A percentile compares a stretch with the other conserved stretches of the same genome.
Evolutionary conservation across 92 coral and sea anemone species (phyloP).

Genomic region (Chrysogorgia sp.): DNA sequence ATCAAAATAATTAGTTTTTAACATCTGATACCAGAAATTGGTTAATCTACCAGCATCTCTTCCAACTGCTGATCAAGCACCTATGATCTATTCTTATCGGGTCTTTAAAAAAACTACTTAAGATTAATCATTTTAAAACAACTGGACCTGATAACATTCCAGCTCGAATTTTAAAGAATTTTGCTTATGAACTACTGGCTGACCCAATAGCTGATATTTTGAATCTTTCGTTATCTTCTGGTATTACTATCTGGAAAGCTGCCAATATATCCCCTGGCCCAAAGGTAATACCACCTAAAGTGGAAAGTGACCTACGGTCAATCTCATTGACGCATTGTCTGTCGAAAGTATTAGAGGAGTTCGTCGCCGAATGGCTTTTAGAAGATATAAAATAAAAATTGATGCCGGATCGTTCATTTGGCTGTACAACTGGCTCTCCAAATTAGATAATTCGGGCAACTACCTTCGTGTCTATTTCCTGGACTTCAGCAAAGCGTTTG

Average conservation of each 20-base stretch:
- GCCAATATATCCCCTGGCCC: constrained; percentile 4
- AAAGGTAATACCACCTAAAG: neutral
- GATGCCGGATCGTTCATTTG: constrained; percentile 29
- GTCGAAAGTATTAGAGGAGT: constrained; percentile 36
- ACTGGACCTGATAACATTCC: constrained; percentile 10
- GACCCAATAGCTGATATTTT: constrained; percentile 14
- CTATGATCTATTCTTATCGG: neutral
- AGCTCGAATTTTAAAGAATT: neutral
- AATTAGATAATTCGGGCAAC: constrained; percentile 23
- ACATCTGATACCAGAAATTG: neutral
- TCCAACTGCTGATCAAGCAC: constrained; percentile 12
- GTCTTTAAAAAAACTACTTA: neutral
- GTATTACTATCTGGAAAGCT: constrained; percentile 20
- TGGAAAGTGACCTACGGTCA: constrained; percentile 28
- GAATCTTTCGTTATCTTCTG: neutral
- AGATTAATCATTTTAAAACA: neutral
- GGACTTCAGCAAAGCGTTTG: neutral
- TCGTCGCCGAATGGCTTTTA: constrained; percentile 41
- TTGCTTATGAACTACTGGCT: constrained; percentile 19
- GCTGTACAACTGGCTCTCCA: constrained; percentile 36
- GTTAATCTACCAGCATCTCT: constrained; percentile 17
- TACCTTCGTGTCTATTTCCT: constrained; percentile 26
- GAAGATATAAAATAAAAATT: constrained; percentile 27
- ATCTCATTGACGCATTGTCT: too few species aligned
- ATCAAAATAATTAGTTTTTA: too few species aligned